Base-by-base conservation (phyloP, 2,113 vertebrate species). In the Trochalopteron elliotii region DNA sequence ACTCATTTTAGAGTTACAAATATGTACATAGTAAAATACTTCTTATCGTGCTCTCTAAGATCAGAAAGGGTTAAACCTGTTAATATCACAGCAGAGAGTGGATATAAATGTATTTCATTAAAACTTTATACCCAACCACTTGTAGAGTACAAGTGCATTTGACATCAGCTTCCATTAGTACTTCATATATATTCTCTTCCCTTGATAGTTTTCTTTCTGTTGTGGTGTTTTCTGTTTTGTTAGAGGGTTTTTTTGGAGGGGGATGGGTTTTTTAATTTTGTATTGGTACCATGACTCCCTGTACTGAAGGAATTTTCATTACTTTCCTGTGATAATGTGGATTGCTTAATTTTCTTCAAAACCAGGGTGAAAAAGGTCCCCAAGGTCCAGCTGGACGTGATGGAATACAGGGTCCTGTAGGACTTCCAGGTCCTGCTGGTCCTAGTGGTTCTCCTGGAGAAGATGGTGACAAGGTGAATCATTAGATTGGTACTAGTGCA, bases 371-470 rank as follows among this genome's bases (percentile, higher is more conserved):
- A 97, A 99, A 99, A 98, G 99, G 99, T 40, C 99, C 99, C 60
- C 98, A 98, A 39, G 99, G 99, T 83, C 99, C 99, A 24, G 99
- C 99, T 59, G 99, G 99, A 71, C 98, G 99, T 77, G 99, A 99
- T 75, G 99, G 99, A 53, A 97, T 99, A 42, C 99, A 99, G 95
- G 99, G 99, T 88, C 99, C 99, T 20, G 99, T 99, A 27, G 99
- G 99, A 91, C 98, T 99, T 68, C 99, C 99, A 0, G 99, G 99
- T 27, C 99, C 99, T 42, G 98, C 99, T 19, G 99, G 99, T 64
- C 99, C 99, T 19, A 99, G 99, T 42, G 99, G 99, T 35, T 99
- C 99, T 90, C 99, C 99, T 1, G 99, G 99, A 97, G 99, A 99
- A 97, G 99, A 99, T 9, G 99, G 99, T 78, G 99, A 99, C 97